Base-by-base conservation (phyloP, 2,888 invertebrate species). In the Apodemia zela region DNA sequence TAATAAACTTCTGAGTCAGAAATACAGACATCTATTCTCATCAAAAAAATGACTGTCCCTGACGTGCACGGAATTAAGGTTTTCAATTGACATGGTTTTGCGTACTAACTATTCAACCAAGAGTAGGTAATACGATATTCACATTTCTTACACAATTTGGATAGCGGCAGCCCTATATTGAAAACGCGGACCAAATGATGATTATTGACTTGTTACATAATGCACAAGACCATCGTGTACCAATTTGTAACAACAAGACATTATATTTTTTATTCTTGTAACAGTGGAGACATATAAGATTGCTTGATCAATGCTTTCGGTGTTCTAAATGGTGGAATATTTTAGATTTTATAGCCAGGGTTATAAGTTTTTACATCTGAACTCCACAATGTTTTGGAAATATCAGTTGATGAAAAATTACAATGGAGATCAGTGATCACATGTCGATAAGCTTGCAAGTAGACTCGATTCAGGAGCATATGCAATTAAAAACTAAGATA, bases 161-260 rank as follows among this genome's bases (percentile, higher is more conserved):
- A 15, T 54, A 25, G 54, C 1, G 54, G 25, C 54, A 54, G 6
- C 54, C 54, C 54, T 54, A 54, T 21, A 3, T 13, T 21, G 13
- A 21, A 21, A 54, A 54, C 54, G 54, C 15, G 21, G 54, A 13
- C 25, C 25, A 54, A 54, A 54, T 25, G 54, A 54, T 54, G 18
- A 54, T 54, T 42, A 42, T 54, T 54, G 54, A 54, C 54, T 54
- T 54, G 54, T 54, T 54, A 54, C 54, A 54, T 54, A 54, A 54
- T 54, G 54, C 54, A 54, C 21, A 54, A 11, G 54, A 54, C 54
- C 54, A 25, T 54, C 54, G 13, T 54, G 54, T 54, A 54, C 54
- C 54, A 54, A 54, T 54, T 54, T 54, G 15, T 54, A 21, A 54
- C 25, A 54, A 54, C 54, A 54, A 54, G 54, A 15, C 54, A 51